Evolutionary conservation across 1,140 invertebrate species (phyloP).

Genomic region (Cataglyphis hispanica): DNA sequence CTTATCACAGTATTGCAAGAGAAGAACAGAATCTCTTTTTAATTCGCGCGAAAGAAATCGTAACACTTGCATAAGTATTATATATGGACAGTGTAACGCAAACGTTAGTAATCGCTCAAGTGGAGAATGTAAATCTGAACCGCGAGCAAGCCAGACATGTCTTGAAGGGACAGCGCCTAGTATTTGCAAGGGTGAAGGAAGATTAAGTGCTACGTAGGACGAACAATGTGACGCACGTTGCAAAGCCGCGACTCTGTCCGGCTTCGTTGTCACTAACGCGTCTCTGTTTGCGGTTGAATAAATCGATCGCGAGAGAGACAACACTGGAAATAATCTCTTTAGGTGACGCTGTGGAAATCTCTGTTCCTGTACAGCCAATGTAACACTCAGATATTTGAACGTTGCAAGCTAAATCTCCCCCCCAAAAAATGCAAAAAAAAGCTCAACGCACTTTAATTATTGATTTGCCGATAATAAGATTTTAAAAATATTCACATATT

Average conservation of each 20-base stretch:
- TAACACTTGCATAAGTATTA: background rate
- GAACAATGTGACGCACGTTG: conserved; percentile 75
- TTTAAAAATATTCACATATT: background rate
- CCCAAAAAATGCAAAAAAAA: background rate
- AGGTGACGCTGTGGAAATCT: conserved; percentile 13
- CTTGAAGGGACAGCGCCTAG: conserved; percentile 21
- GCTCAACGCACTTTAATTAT: background rate
- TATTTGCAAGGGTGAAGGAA: conserved; percentile 61
- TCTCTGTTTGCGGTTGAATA: conserved; percentile 65
- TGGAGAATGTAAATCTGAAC: conserved; percentile 65
- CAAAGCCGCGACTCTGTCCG: conserved; percentile 44
- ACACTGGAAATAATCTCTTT: conserved; percentile 35
- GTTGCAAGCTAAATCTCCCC: background rate
- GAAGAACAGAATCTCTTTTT: background rate
- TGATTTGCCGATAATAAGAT: background rate
- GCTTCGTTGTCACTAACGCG: conserved; percentile 65
- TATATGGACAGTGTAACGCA: conserved; percentile 14
- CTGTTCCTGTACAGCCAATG: background rate
- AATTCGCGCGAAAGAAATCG: background rate
- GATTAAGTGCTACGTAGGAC: conserved; percentile 71
- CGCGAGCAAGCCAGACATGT: background rate
- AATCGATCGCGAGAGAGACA: conserved; percentile 69
- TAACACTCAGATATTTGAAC: background rate
- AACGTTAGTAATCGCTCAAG: conserved; percentile 36
- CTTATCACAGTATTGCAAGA: background rate